These are phyloP conservation scores for Sprattus sprattus DNA, from an alignment of 2,113 vertebrate species.

Conservation along the genomic window DNA sequence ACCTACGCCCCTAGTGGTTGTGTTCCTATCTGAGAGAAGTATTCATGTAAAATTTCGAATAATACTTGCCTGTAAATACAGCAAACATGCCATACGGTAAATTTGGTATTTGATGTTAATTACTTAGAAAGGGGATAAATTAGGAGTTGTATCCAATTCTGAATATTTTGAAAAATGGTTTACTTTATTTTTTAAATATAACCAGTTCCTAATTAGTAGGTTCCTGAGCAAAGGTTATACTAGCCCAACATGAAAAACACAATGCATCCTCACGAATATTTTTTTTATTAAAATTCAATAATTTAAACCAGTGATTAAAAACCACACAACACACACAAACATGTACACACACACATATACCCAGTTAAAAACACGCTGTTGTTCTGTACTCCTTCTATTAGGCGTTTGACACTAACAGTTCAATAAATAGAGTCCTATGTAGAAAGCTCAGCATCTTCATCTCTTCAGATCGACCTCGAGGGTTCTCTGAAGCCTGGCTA, in stretches of 20 bases:
- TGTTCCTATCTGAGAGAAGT: too few relatives aligned
- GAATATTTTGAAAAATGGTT: too few relatives aligned
- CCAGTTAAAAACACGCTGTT: neutral
- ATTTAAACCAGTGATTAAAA: neutral
- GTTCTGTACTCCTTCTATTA: neutral
- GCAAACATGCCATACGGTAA: too few relatives aligned
- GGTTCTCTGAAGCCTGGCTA: slow-evolving; percentile 84
- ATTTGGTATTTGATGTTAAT: too few relatives aligned
- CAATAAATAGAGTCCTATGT: neutral
- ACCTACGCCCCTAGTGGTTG: too few relatives aligned
- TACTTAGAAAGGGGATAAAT: too few relatives aligned
- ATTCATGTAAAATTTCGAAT: too few relatives aligned
- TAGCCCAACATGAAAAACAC: neutral
- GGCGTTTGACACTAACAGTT: neutral
- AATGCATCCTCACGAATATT: neutral
- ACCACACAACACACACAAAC: neutral
- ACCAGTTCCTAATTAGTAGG: too few relatives aligned
- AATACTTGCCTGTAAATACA: too few relatives aligned
- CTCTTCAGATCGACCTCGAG: slow-evolving; percentile 72
- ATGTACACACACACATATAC: neutral
- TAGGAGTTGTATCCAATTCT: too few relatives aligned
- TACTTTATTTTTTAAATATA: too few relatives aligned
- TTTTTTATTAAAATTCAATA: slow-evolving; percentile 8
- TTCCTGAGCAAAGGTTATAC: neutral
- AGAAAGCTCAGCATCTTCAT: neutral